These are phyloP conservation scores for Loriculus beryllinus DNA, from an alignment of 2,797 vertebrate genomes.

Conservation along the genomic window DNA sequence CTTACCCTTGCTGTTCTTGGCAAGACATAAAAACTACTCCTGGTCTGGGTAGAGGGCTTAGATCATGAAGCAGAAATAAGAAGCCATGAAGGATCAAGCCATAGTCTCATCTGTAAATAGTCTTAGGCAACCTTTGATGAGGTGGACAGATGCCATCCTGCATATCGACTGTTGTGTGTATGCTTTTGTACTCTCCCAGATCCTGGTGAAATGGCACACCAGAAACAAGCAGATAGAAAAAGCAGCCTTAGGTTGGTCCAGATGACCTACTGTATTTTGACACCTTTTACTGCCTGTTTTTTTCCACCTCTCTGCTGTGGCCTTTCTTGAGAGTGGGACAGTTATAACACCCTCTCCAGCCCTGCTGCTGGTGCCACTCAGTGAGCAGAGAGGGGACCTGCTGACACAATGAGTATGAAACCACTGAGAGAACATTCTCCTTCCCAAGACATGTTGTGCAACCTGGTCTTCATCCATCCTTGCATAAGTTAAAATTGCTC, in stretches of 20 bases:
- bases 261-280: not conserved
- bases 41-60: not conserved
- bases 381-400: not conserved
- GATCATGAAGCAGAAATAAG: not conserved
- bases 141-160: not conserved
- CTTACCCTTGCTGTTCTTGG: not conserved
- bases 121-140: not conserved
- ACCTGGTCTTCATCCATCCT: accelerated
- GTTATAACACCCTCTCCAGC: not conserved
- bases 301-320: not conserved
- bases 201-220: not conserved
- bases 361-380: not conserved
- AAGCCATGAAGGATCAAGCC: not conserved
- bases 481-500: accelerated
- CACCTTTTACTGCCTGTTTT: not conserved
- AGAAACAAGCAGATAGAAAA: not conserved
- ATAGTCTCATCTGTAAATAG: not conserved
- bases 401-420: not conserved
- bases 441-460: not conserved
- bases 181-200: not conserved
- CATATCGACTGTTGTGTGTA: not conserved
- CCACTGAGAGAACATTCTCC: not conserved
- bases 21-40: not conserved
- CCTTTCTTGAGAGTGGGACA: not conserved
- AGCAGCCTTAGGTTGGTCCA: not conserved